Base-by-base conservation (phyloP, 1,140 invertebrate species). In the Brachionus asplanchnoidis region DNA sequence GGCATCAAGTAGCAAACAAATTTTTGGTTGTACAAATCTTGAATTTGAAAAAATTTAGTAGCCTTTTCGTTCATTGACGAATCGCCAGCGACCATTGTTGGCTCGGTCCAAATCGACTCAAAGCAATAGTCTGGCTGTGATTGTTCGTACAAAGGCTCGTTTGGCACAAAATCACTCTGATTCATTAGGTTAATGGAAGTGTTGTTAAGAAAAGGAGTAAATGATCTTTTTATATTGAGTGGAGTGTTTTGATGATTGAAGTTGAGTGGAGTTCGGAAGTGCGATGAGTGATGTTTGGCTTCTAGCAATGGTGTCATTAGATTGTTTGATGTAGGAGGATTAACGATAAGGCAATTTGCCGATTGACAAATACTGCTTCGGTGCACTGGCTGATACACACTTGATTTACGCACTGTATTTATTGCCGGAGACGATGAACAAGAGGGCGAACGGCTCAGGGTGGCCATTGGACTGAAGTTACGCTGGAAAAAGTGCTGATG, bases 401-500 rank as follows among this genome's bases (percentile, higher is more conserved):
- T 80, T 50, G 28, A 50, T 60, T 36, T 26, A 20, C 79, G 50
- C 12, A 68, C 79, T 6, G 79, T 11, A 56, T 60, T 68, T 9
- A 82, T 82, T 65, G 79, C 79, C 9, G 79, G 79, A 12, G 79
- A 82, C 2, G 65, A 68, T 11, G 53, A 65, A 46, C 79, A 82
- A 82, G 79, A 44, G 1, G 79, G 79, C 3, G 79, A 82, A 28
- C 79, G 36, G 26, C 65, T 82, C 0, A 65, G 23, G 40, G 65
- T 44, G 7, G 53, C 65, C 79, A 82, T 82, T n/a, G 79, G 79
- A 42, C 53, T 82, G 23, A 82, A 82, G 36, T 82, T 82, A 11
- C 79, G 20, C 42, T 82, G 79, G n/a, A 82, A 82, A 46, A 36
- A 82, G 26, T 82, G 36, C 42, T 82, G 79, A 82, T 82, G 79